Percentiles rank a stretch among this genome's conserved stretches.
These are phyloP conservation scores for Trissolcus basalis DNA, from an alignment of 1,140 invertebrate species.

Conservation along the genomic window DNA sequence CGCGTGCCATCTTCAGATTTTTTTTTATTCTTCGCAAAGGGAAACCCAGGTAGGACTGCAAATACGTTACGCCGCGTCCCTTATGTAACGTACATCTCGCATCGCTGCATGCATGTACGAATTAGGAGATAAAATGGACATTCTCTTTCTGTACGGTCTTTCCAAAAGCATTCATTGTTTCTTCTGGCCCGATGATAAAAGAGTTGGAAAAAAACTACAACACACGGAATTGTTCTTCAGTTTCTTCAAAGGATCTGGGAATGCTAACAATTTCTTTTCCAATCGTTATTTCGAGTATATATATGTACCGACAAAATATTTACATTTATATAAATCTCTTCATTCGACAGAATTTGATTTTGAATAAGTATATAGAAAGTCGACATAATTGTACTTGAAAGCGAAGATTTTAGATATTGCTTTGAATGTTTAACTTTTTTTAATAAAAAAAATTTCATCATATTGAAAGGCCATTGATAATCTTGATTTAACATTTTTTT, in stretches of 20 bases:
- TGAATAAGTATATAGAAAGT: too few species aligned
- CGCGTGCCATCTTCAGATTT: slow-evolving; percentile 69
- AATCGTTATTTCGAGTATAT: not conserved
- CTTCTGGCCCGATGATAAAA: slow-evolving; percentile 24
- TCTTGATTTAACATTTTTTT: too few species aligned
- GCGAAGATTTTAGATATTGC: too few species aligned
- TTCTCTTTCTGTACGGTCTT: slow-evolving; percentile 36
- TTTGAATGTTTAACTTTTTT: too few species aligned
- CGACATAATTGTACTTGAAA: too few species aligned
- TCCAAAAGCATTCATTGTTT: slow-evolving; percentile 39
- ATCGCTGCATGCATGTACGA: slow-evolving; percentile 60
- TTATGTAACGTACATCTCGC: slow-evolving; percentile 66
- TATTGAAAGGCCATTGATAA: too few species aligned
- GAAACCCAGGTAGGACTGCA: slow-evolving; percentile 57
- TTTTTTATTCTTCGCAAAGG: slow-evolving; percentile 55
- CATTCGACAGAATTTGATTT: too few species aligned
- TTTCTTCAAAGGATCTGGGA: slow-evolving; percentile 6
- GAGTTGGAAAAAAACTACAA: slow-evolving; percentile 11
- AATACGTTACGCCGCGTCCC: slow-evolving; percentile 61
- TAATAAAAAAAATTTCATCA: too few species aligned
- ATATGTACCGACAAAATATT: not conserved
- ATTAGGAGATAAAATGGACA: slow-evolving; percentile 55
- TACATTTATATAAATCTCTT: not conserved
- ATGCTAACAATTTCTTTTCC: slow-evolving; percentile 6
- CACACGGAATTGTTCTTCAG: slow-evolving; percentile 2